Evolutionary conservation across 2,113 vertebrate genomes (phyloP), one percentile per base, ranked within the genome.

Genomic region (Aspiorhynchus laticeps): DNA sequence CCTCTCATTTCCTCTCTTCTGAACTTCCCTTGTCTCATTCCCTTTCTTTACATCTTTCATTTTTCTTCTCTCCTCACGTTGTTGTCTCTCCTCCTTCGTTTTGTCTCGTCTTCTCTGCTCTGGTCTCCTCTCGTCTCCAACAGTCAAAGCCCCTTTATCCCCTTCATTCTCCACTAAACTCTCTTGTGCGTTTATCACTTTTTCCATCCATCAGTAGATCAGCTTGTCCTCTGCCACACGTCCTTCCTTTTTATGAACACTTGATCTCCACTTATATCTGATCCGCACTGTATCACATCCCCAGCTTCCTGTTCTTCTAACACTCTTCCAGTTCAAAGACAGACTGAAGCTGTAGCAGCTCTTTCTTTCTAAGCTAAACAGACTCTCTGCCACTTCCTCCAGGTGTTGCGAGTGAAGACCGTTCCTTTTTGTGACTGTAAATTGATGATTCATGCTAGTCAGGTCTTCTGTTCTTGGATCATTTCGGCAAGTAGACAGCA

Each of bases 391-490:
- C 24, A 41, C 85, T 75, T 77, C 24, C 78, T 77, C 67, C 19
- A 48, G 73, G 87, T 81, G 26, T 63, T 73, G 75, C 21, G 53
- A 77, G 41, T 71, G 2, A 73, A 78, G 83, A 84, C 65, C 53
- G 73, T 80, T 86, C 73, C 79, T 82, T 85, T 80, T 90, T 83
- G 87, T 83, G 88, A 71, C 80, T 81, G 59, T 79, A 89, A 88
- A 91, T 85, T 81, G 85, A 56, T 71, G 67, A 88, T 83, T 88
- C 77, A 84, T 85, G 76, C 87, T 69, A 76, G 88, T 74, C 65
- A 38, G 75, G 80, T 74, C 59, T 86, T 43, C 79, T 85, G 81
- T 80, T 75, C 56, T 80, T 89, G 83, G 84, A 86, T 82, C 59
- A 63, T 51, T 82, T 84, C 51, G 86, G 76, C 78, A 85, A 73